phyloP scores from a whole-genome alignment of 2,797 vertebrate genomes.

The Gymnothorax reevesii region DNA sequence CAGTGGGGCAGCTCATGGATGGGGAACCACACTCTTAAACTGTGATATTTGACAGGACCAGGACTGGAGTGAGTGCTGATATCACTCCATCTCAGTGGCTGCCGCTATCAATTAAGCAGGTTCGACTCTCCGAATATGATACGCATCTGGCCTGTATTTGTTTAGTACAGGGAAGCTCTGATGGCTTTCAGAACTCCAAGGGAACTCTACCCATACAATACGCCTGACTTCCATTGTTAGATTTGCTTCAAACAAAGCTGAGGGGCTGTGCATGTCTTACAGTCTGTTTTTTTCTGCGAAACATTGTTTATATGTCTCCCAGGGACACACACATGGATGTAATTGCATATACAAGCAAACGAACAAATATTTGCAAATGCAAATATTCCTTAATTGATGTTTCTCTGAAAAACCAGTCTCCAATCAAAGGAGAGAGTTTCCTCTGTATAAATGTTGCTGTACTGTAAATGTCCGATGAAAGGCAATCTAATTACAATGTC shows the following conservation, averaged over 20 bases:
- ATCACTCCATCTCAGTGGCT: constrained; percentile 5
- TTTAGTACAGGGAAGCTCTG: not conserved
- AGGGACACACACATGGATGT: not conserved
- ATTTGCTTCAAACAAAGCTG: not conserved
- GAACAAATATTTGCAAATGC: constrained; percentile 1
- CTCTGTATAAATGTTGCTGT: constrained; percentile 73
- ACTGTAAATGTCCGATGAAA: constrained; percentile 73
- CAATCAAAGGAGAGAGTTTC: constrained; percentile 75
- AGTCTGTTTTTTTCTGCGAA: not conserved
- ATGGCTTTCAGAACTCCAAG: not conserved
- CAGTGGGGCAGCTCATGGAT: constrained; percentile 35
- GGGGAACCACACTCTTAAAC: constrained; percentile 40
- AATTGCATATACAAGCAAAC: not conserved
- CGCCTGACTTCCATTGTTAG: not conserved
- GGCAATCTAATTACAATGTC: constrained; percentile 74
- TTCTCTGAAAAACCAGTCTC: constrained; percentile 48
- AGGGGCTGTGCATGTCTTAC: not conserved
- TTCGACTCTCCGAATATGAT: not conserved
- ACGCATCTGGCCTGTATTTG: not conserved
- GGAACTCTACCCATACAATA: not conserved
- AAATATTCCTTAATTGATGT: not conserved
- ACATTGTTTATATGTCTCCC: not conserved
- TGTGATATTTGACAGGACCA: not conserved
- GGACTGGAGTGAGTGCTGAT: constrained; percentile 40
- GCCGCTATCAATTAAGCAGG: rapidly evolving